A percentile compares a stretch with the other conserved stretches of the same genome.
phyloP scores from a whole-genome alignment of 2,113 vertebrate species.

The Athene cunicularia region DNA sequence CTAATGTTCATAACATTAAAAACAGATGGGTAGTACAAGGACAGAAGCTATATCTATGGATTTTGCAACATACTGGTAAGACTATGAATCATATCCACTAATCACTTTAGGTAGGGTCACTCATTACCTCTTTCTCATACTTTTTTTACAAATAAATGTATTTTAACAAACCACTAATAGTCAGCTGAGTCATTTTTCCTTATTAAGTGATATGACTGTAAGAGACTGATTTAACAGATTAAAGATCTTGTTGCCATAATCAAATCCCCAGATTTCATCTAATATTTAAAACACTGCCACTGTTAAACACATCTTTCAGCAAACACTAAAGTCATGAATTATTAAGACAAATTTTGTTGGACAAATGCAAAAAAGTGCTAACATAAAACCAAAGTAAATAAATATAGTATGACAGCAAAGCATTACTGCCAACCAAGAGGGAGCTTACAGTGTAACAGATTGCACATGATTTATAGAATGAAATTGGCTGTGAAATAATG shows the following conservation, averaged over 20 bases:
- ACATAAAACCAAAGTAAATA: not conserved
- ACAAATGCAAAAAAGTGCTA: not conserved
- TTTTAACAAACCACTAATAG: not conserved
- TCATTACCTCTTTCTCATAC: not conserved
- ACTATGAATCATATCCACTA: not conserved
- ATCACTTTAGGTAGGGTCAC: not conserved
- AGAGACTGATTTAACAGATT: not conserved
- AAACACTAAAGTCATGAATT: not conserved
- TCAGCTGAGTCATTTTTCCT: not conserved
- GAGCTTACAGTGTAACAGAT: slow-evolving; percentile 4
- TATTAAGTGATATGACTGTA: not conserved
- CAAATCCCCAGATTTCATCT: not conserved
- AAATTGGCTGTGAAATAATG: slow-evolving; percentile 66
- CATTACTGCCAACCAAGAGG: not conserved
- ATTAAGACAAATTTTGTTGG: not conserved
- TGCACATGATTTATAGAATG: slow-evolving; percentile 27
- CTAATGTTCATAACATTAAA: not conserved
- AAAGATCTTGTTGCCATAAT: not conserved
- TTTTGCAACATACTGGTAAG: not conserved
- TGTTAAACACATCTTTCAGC: not conserved
- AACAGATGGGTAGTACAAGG: not conserved
- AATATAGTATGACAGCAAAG: not conserved
- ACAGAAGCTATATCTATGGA: not conserved
- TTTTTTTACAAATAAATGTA: not conserved
- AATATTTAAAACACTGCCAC: not conserved